Evolutionary conservation across 2,113 vertebrate species (phyloP).

Genomic region (Melanerpes formicivorus): DNA sequence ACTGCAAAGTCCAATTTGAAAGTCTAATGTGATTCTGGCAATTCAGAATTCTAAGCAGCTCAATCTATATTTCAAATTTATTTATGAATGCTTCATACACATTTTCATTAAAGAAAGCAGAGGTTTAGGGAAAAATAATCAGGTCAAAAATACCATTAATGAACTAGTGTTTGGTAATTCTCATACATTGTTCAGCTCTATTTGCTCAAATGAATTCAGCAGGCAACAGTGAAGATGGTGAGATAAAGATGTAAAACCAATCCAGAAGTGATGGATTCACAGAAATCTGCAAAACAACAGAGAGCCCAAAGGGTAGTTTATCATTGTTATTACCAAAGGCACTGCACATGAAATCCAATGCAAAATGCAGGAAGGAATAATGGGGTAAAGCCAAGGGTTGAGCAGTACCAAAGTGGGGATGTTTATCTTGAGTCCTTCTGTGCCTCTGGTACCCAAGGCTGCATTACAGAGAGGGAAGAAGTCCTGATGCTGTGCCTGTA

Average conservation of each 20-base stretch:
- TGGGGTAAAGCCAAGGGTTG: background rate
- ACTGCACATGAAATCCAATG: background rate
- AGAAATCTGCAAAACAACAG: background rate
- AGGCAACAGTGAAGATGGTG: background rate
- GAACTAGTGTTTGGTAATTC: background rate
- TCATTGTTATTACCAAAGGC: background rate
- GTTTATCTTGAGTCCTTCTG: background rate
- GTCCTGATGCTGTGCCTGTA: background rate
- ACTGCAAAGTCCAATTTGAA: background rate
- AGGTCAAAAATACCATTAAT: background rate
- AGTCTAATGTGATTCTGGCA: background rate
- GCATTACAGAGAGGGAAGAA: background rate
- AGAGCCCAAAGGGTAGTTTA: background rate
- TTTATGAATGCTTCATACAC: background rate
- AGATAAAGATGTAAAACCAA: background rate
- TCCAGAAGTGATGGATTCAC: background rate
- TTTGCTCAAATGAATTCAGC: background rate
- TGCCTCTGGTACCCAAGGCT: background rate
- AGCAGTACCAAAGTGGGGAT: rapidly evolving
- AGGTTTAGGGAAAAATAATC: background rate
- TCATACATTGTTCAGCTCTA: background rate
- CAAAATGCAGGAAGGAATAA: background rate
- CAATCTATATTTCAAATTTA: background rate
- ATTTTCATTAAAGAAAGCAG: background rate
- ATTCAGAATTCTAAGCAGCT: background rate